phyloP scores from a whole-genome alignment of 1,140 invertebrate genomes.

The Drosophila navojoa region DNA sequence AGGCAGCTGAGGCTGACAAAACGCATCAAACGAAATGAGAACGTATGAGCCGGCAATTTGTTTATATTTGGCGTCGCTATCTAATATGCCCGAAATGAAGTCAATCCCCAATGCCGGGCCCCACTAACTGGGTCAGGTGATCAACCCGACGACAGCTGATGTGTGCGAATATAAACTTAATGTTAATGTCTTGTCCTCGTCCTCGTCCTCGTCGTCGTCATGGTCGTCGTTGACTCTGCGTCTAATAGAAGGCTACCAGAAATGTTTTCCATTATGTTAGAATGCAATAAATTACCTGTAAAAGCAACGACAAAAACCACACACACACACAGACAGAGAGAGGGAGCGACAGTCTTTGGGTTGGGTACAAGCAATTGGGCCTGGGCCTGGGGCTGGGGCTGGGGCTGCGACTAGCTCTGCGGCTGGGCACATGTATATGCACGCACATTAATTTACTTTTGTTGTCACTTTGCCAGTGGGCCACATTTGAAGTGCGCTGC shows the following conservation, averaged over 20 bases:
- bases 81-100: slow-evolving; percentile 41
- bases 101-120: not conserved
- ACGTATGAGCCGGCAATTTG: slow-evolving; percentile 72
- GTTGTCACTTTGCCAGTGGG: slow-evolving; percentile 82
- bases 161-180: slow-evolving; percentile 74
- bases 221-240: slow-evolving; percentile 25
- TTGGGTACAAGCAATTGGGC: slow-evolving; percentile 9
- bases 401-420: not conserved
- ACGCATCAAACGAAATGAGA: slow-evolving; percentile 73
- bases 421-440: slow-evolving; percentile 55
- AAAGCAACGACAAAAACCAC: slow-evolving; percentile 72
- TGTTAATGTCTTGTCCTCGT: slow-evolving; percentile 70
- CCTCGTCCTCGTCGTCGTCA: slow-evolving; percentile 10
- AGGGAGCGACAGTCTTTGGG: not conserved
- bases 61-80: slow-evolving; percentile 68
- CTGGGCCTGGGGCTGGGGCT: not conserved
- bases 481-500: slow-evolving; percentile 77
- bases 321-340: slow-evolving; percentile 16
- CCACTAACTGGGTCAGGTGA: slow-evolving; percentile 57
- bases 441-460: slow-evolving; percentile 83
- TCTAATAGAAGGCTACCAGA: slow-evolving; percentile 68
- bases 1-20: slow-evolving; percentile 5
- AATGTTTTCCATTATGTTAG: slow-evolving; percentile 82
- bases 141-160: slow-evolving; percentile 69
- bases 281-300: slow-evolving; percentile 83